Evolutionary conservation across 2,797 vertebrate species (phyloP), one percentile per base, ranked within the genome.

Genomic region (Gymnoscopelus braueri): DNA sequence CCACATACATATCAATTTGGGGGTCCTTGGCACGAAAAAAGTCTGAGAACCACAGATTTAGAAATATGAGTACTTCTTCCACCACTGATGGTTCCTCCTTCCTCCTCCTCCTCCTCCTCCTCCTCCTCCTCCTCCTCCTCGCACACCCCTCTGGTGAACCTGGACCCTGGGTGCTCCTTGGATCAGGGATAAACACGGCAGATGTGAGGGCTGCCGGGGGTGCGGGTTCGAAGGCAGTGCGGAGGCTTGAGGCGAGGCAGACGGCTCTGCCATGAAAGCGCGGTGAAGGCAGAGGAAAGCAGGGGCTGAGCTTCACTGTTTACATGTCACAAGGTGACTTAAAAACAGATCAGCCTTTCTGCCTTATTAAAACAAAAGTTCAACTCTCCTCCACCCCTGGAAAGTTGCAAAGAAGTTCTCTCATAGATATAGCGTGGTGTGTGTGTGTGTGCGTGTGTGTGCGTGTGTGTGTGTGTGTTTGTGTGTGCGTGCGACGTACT

Each of bases 321-420:
- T 87, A 80, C 74, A 80, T 85, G 82, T 89, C 81, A 88, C 74
- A 85, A 85, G 84, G 79, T 85, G 86, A 87, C 84, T 89, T 82
- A 67, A 55, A 85, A 55, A 85, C 69, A 74, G 74, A 87, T 88
- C 77, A 83, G 57, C 84, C 84, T 86, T 87, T 73, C 62, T 59
- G 69, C 76, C 80, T 91, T 87, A 87, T 90, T 89, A 23, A 24
- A 50, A 84, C 1, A 90, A 90, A 89, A 90, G 77, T 91, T 87
- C 35, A 55, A 77, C 44, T 79, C 67, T 14, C 53, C 52, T 66
- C 29, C 68, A 80, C 77, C 65, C 61, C 65, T 19, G 61, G 58
- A 60, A 81, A 78, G 75, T 81, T 81, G 44, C 23, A 59, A 71
- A 84, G 65, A 81, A 84, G 2, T 57, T 29, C 26, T 29, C 26